Conservation (phyloP, 1,140 invertebrate species). For the Dendrolimus punctatus region DNA sequence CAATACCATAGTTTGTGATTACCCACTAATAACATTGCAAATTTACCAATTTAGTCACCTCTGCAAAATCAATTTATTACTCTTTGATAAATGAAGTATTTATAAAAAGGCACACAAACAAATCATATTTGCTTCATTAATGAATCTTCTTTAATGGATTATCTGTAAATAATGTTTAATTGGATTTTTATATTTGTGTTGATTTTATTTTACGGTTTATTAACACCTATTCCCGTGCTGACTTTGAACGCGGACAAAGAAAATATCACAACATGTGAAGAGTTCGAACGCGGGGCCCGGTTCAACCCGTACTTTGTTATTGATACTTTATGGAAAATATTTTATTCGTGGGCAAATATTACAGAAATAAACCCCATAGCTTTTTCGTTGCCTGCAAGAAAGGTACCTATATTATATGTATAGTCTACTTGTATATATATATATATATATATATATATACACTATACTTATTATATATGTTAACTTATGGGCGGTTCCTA, state of each 20-base stretch:
- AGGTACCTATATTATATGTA: conserved; percentile 16
- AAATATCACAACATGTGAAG: conserved; percentile 40
- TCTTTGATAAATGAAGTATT: too few relatives aligned
- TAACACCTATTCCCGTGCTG: conserved; percentile 2
- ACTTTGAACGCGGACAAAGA: conserved; percentile 4
- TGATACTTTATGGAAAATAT: conserved; percentile 54
- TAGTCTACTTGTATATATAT: too few relatives aligned
- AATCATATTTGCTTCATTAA: too few relatives aligned
- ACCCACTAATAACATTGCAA: too few relatives aligned
- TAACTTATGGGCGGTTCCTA: too few relatives aligned
- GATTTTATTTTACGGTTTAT: conserved; percentile 25
- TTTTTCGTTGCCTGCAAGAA: conserved; percentile 40
- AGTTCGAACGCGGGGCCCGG: conserved; percentile 37
- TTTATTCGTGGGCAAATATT: conserved; percentile 49
- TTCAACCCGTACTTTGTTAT: conserved; percentile 39
- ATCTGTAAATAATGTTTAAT: conserved; percentile 34
- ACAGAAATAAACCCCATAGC: conserved; percentile 42
- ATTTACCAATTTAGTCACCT: too few relatives aligned
- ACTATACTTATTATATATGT: too few relatives aligned
- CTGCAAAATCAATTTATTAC: too few relatives aligned
- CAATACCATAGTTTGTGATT: too few relatives aligned
- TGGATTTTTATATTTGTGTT: conserved; percentile 35
- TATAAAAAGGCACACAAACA: too few relatives aligned
- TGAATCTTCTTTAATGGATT: too few relatives aligned
- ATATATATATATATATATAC: too few relatives aligned